Evolutionary conservation across 2,113 vertebrate genomes (phyloP).

Genomic region (Xenus cinereus): DNA sequence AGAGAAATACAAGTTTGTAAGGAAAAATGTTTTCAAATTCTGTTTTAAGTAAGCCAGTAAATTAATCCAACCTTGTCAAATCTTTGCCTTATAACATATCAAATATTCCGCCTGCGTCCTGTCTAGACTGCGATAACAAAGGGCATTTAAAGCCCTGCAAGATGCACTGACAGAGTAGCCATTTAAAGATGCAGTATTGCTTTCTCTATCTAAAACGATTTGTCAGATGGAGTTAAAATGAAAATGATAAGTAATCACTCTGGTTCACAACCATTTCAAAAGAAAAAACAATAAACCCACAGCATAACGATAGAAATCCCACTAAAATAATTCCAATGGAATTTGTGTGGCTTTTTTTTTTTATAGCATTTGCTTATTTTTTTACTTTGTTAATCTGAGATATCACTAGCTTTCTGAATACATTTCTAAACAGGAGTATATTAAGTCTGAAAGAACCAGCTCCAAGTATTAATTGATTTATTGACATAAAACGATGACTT

Average conservation of each 20-base stretch:
- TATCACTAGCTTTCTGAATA: neutral
- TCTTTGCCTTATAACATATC: constrained; percentile 73
- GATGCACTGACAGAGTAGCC: constrained; percentile 79
- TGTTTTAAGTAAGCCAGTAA: constrained; percentile 68
- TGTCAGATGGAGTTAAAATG: constrained; percentile 79
- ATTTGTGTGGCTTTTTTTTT: constrained; percentile 2
- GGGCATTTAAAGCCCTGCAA: constrained; percentile 78
- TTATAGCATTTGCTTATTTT: neutral
- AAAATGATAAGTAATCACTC: constrained; percentile 77
- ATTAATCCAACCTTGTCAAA: constrained; percentile 76
- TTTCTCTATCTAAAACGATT: constrained; percentile 72
- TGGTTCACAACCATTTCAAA: constrained; percentile 52
- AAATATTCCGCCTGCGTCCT: constrained; percentile 79
- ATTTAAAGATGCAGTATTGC: constrained; percentile 76
- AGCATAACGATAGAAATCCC: constrained; percentile 18
- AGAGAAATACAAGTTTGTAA: constrained; percentile 22
- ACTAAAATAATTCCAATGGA: constrained; percentile 18
- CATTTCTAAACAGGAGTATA: neutral
- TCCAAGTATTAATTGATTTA: neutral
- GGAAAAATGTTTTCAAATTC: constrained; percentile 67
- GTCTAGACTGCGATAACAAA: constrained; percentile 87
- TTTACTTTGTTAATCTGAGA: neutral
- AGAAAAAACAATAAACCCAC: neutral
- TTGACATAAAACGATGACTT: neutral
- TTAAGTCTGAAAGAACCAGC: neutral